A percentile compares a stretch with the other conserved stretches of the same genome.
Evolutionary conservation across 1,140 invertebrate species (phyloP).

Genomic region (Physella acuta): DNA sequence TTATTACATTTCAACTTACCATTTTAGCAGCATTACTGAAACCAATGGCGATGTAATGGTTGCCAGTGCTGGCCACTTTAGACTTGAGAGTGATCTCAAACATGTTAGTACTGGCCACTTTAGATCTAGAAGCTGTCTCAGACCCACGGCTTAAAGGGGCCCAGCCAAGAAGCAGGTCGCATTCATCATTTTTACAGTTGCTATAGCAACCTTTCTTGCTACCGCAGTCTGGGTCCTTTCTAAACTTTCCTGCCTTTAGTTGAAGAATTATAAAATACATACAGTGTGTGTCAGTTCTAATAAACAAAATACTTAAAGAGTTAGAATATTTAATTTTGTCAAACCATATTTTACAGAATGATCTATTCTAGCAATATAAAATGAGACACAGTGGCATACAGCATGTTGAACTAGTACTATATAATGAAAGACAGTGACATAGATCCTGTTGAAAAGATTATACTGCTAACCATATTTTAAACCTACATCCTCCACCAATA

Average conservation of each 20-base stretch:
- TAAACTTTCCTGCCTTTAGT: slow-evolving; percentile 2
- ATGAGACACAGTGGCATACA: no score
- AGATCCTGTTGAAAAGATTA: no score
- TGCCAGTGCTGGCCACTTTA: not conserved
- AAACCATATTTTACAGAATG: no score
- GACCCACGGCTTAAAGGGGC: not conserved
- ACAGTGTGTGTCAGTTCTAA: no score
- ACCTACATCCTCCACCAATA: no score
- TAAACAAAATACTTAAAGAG: not conserved
- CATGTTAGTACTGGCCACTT: not conserved
- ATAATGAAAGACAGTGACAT: no score
- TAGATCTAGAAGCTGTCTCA: not conserved
- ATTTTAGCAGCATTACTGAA: not conserved
- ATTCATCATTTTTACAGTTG: slow-evolving; percentile 7
- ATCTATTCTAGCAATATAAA: no score
- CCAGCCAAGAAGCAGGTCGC: slow-evolving; percentile 8
- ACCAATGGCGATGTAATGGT: slow-evolving; percentile 16
- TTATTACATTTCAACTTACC: not conserved
- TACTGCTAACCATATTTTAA: no score
- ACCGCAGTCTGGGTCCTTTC: slow-evolving; percentile 17
- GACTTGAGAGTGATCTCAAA: slow-evolving; percentile 1
- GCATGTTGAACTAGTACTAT: no score
- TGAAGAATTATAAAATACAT: no score
- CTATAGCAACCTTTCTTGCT: slow-evolving; percentile 18
- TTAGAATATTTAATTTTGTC: no score